phyloP scores from a whole-genome alignment of 2,888 invertebrate species.

The Stenolophus ochropezus region DNA sequence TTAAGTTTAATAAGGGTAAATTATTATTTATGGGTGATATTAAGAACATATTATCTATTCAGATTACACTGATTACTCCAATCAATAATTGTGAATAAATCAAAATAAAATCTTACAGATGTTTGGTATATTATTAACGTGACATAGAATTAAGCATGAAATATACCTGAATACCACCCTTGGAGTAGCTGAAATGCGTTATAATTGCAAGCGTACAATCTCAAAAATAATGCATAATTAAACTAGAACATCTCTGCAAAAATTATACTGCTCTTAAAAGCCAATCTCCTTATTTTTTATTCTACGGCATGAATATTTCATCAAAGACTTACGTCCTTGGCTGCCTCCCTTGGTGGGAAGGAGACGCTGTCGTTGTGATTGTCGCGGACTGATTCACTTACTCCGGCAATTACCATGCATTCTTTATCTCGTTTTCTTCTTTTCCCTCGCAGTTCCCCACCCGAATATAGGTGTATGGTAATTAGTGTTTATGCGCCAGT shows the following conservation, averaged over 20 bases:
- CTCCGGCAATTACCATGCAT: constrained; percentile 70
- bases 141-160: not conserved
- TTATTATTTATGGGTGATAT: no score
- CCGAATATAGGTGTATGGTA: no score
- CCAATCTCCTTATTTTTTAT: constrained; percentile 58
- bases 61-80: no score
- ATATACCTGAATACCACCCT: not conserved
- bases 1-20: no score
- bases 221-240: constrained; percentile 59
- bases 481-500: constrained; percentile 55
- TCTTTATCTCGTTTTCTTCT: constrained; percentile 70
- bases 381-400: constrained; percentile 37
- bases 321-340: constrained; percentile 28
- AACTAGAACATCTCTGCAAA: constrained; percentile 53
- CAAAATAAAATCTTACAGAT: not conserved
- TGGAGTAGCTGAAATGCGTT: constrained; percentile 27
- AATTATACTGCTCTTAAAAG: constrained; percentile 57
- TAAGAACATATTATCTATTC: no score
- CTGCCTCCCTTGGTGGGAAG: not conserved
- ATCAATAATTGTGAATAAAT: no score
- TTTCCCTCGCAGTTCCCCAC: no score
- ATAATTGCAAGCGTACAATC: constrained; percentile 44
- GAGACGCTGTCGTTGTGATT: constrained; percentile 5
- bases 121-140: not conserved
- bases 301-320: constrained; percentile 44